These are phyloP conservation scores for Syrrhaptes paradoxus DNA, from an alignment of 2,113 vertebrate genomes.

Conservation along the genomic window DNA sequence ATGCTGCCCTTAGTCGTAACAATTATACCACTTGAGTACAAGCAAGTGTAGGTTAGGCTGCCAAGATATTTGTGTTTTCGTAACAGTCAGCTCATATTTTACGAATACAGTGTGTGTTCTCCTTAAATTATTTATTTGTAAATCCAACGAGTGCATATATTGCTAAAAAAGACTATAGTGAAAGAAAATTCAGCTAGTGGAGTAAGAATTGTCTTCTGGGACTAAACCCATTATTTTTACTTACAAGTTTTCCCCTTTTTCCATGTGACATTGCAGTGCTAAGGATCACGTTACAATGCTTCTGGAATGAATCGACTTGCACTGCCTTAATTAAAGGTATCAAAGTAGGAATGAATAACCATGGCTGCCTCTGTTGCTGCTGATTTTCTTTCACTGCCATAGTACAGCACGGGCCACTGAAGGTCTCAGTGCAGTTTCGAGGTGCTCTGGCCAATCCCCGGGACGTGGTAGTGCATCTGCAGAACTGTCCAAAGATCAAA, in stretches of 20 bases:
- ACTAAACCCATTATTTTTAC: not conserved
- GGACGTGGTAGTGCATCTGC: not conserved
- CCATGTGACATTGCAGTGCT: not conserved
- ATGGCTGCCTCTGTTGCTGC: not conserved
- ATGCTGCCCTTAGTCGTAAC: not conserved
- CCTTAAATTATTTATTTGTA: constrained; percentile 28
- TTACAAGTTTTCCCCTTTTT: not conserved
- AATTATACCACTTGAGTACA: not conserved
- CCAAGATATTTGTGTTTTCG: constrained; percentile 15
- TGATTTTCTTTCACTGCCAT: not conserved
- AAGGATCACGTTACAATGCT: not conserved
- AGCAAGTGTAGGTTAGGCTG: not conserved
- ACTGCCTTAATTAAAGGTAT: constrained; percentile 44
- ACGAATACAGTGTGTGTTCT: not conserved
- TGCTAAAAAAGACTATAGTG: not conserved
- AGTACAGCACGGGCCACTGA: accelerated
- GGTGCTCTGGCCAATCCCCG: not conserved
- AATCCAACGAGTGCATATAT: not conserved
- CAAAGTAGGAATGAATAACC: not conserved
- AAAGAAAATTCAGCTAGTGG: not conserved
- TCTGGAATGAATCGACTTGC: constrained; percentile 47
- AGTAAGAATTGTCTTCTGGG: not conserved
- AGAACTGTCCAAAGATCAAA: not conserved
- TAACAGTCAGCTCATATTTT: constrained; percentile 31
- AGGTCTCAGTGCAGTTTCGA: not conserved